Conservation (phyloP, 2,113 vertebrate genomes). For the Tachuris rubrigastra region DNA sequence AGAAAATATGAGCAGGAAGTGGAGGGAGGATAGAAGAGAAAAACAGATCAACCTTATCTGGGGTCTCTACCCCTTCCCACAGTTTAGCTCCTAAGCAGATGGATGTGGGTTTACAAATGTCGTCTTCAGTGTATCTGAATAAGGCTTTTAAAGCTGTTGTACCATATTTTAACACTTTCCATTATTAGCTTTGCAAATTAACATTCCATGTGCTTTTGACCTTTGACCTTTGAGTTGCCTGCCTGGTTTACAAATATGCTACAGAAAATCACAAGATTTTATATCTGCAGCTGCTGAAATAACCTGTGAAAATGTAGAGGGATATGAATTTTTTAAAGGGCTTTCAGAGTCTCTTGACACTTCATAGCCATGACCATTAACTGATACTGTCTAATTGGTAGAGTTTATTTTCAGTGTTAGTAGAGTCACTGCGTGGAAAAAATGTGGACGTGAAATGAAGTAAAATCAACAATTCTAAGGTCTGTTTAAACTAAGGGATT, state of each 20-base stretch:
- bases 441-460: background rate
- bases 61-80: constrained; percentile 51
- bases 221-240: constrained; percentile 36
- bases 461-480: background rate
- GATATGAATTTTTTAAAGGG: background rate
- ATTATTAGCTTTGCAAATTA: constrained; percentile 44
- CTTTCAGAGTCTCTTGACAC: background rate
- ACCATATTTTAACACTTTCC: constrained; percentile 43
- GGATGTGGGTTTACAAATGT: constrained; percentile 59
- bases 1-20: constrained; percentile 29
- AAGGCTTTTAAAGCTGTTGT: constrained; percentile 37
- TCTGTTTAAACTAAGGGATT: constrained; percentile 37
- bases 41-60: constrained; percentile 21
- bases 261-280: constrained; percentile 22
- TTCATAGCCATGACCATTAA: background rate
- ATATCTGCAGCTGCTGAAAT: background rate
- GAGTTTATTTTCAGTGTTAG: background rate
- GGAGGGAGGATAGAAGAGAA: constrained; percentile 9
- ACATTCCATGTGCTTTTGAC: constrained; percentile 16
- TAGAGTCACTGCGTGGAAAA: background rate
- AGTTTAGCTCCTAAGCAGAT: constrained; percentile 59
- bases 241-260: background rate
- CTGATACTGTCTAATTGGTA: background rate
- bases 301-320: background rate
- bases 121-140: background rate